Evolutionary conservation across 2,888 invertebrate species (phyloP).

Genomic region (Salticus scenicus): DNA sequence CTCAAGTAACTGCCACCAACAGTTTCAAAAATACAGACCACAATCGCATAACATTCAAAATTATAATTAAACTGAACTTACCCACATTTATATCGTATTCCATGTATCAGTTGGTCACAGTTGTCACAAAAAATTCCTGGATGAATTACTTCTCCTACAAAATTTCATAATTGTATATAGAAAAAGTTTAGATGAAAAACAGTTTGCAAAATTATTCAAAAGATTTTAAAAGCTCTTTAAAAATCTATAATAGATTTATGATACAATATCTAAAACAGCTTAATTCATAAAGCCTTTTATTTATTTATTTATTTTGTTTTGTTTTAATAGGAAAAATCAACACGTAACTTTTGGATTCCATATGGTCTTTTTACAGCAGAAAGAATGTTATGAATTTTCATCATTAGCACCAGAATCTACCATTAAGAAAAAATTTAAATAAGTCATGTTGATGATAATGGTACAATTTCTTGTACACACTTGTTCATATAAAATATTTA

Average conservation of each 20-base stretch:
- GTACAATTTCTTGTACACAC: neutral
- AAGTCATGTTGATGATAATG: neutral
- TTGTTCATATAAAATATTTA: no score
- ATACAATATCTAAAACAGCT: no score
- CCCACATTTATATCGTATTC: slow-evolving; percentile 76
- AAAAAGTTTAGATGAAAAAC: no score
- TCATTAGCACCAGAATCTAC: neutral
- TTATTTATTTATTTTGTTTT: no score
- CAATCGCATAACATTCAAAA: no score
- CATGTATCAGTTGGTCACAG: slow-evolving; percentile 74
- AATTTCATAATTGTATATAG: neutral
- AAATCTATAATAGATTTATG: no score
- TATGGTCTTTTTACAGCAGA: neutral
- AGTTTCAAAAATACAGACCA: no score
- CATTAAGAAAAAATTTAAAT: neutral
- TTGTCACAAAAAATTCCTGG: slow-evolving; percentile 75
- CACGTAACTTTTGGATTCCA: neutral
- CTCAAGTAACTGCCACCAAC: no score
- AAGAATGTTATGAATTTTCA: neutral
- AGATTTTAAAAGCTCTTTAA: no score
- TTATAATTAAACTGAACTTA: no score
- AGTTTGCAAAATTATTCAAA: neutral
- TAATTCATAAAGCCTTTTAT: no score
- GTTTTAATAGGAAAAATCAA: neutral
- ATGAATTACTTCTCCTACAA: slow-evolving; percentile 65